Evolutionary conservation across 2,797 vertebrate species (phyloP).

Genomic region (Falco cherrug): DNA sequence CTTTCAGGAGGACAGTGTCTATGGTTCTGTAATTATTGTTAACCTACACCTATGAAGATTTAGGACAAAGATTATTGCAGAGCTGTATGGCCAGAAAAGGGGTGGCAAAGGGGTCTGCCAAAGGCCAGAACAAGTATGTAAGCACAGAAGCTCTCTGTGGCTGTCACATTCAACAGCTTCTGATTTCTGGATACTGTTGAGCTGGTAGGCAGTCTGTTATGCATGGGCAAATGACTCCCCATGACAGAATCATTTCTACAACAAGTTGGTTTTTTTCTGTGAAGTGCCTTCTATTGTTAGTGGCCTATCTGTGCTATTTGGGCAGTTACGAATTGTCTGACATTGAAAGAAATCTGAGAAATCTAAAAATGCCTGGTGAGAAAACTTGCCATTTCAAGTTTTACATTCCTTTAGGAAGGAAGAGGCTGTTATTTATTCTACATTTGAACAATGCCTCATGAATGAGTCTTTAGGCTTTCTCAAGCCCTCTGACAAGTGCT

Average conservation of each 20-base stretch:
- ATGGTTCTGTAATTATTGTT: background rate
- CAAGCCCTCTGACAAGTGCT: background rate
- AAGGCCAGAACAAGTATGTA: background rate
- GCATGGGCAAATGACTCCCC: background rate
- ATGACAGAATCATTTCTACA: background rate
- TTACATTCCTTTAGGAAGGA: background rate
- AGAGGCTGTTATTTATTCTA: background rate
- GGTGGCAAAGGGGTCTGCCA: background rate
- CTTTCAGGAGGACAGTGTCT: background rate
- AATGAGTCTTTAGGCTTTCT: background rate
- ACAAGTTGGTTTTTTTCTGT: background rate
- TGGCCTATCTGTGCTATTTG: background rate
- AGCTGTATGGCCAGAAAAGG: background rate
- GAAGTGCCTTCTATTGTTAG: background rate
- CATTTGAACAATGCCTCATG: background rate
- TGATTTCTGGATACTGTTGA: background rate
- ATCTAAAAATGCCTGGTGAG: background rate
- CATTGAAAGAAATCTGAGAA: background rate
- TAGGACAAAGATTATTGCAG: background rate
- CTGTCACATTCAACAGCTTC: background rate
- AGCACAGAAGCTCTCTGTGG: background rate
- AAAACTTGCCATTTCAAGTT: background rate
- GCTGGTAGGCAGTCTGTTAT: background rate
- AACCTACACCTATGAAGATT: background rate
- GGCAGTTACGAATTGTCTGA: background rate